These are phyloP conservation scores for Hirudinaria manillensis DNA, from an alignment of 2,888 invertebrate species.

Conservation along the genomic window DNA sequence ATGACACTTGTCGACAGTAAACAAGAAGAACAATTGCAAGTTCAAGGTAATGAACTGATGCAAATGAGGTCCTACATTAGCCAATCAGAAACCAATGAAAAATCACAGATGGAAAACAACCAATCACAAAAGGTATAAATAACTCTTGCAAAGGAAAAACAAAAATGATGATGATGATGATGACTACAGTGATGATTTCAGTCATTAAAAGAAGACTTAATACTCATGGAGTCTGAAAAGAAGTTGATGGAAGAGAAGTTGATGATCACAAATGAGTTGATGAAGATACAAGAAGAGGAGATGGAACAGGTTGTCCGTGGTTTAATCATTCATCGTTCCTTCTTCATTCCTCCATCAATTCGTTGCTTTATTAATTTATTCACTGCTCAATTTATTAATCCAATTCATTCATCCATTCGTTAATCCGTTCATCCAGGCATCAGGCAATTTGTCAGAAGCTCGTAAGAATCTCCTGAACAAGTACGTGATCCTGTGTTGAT, in stretches of 20 bases:
- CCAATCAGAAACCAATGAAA: slow-evolving; percentile 1
- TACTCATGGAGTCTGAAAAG: background rate
- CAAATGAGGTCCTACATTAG: background rate
- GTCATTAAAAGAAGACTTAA: background rate
- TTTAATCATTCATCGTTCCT: background rate
- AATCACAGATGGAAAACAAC: background rate
- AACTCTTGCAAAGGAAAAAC: no score
- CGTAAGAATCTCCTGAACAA: no score
- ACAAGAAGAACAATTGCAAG: slow-evolving; percentile 7
- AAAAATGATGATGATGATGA: slow-evolving; percentile 7
- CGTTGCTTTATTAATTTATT: background rate
- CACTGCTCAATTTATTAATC: background rate
- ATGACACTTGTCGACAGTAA: background rate
- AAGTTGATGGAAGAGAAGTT: background rate
- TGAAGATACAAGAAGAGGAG: background rate
- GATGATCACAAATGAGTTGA: background rate
- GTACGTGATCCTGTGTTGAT: no score
- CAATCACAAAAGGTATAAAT: background rate
- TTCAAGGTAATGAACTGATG: slow-evolving; percentile 1
- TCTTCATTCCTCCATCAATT: background rate
- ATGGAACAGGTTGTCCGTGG: background rate
- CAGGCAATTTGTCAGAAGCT: no score
- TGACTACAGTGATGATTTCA: slow-evolving; percentile 6
- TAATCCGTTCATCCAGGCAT: background rate
- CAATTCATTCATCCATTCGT: background rate